These are phyloP conservation scores for Tachuris rubrigastra DNA, from an alignment of 2,113 vertebrate genomes.

Conservation along the genomic window DNA sequence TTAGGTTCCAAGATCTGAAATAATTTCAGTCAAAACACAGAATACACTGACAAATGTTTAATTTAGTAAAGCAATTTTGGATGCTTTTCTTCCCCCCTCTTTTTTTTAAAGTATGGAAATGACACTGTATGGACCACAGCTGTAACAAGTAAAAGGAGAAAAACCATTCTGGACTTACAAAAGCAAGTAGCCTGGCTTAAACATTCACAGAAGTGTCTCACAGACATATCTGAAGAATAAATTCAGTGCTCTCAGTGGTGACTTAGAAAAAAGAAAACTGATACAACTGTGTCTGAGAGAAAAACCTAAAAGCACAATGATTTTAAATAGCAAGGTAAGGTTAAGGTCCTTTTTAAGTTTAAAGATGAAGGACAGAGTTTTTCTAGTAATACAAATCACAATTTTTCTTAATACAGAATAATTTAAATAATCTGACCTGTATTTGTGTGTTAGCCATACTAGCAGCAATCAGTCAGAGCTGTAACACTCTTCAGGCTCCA, in stretches of 20 bases:
- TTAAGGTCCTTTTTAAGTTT: conserved; percentile 8
- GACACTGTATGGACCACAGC: background rate
- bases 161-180: background rate
- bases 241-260: background rate
- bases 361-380: conserved; percentile 35
- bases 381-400: conserved; percentile 21
- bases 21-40: background rate
- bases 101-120: background rate
- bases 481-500: background rate
- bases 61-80: background rate
- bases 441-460: background rate
- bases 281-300: background rate
- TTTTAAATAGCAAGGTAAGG: conserved; percentile 41
- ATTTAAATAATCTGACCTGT: background rate
- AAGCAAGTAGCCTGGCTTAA: background rate
- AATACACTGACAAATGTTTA: background rate
- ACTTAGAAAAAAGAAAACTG: background rate
- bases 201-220: background rate
- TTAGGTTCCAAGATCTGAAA: background rate
- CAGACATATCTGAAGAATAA: conserved; percentile 17
- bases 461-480: background rate
- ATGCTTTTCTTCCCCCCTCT: background rate
- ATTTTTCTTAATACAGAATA: conserved; percentile 2
- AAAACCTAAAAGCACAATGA: conserved; percentile 33
- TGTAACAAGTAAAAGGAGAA: background rate